phyloP scores from a whole-genome alignment of 2,888 invertebrate genomes.

The Lysandra bellargus region DNA sequence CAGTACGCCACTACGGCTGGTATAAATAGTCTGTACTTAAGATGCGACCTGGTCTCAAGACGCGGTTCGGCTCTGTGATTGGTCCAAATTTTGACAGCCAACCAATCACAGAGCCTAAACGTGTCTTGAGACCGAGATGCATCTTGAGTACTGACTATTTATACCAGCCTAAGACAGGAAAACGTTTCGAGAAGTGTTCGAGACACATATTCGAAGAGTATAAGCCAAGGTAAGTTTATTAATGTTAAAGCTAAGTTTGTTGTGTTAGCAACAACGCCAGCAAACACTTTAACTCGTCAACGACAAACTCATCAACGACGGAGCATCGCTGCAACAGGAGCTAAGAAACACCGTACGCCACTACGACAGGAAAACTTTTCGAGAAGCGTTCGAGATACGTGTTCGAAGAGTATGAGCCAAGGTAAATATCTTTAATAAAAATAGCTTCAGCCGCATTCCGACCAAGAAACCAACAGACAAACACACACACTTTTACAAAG shows the following conservation, averaged over 20 bases:
- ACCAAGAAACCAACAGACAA: too few species aligned
- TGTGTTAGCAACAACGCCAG: constrained; percentile 57
- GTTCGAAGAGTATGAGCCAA: constrained; percentile 63
- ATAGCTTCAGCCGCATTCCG: too few species aligned
- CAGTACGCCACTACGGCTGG: not conserved
- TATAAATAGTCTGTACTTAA: too few species aligned
- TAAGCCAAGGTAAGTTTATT: constrained; percentile 57
- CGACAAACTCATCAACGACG: constrained; percentile 86
- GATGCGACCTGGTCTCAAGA: too few species aligned
- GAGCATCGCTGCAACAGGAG: constrained; percentile 41
- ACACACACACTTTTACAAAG: not conserved
- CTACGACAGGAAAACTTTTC: constrained; percentile 21
- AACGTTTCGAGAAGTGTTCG: constrained; percentile 53
- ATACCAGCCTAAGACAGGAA: constrained; percentile 30
- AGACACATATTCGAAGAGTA: constrained; percentile 60
- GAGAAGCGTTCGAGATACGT: constrained; percentile 58
- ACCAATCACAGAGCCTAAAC: too few species aligned
- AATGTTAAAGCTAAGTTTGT: constrained; percentile 37
- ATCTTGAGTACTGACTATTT: too few species aligned
- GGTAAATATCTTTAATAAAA: constrained; percentile 45
- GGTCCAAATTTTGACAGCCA: too few species aligned
- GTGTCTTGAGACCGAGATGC: too few species aligned
- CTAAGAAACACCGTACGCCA: not conserved
- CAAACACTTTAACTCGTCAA: constrained; percentile 87
- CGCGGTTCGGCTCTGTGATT: too few species aligned